Evolutionary conservation across 2,113 vertebrate species (phyloP).

Genomic region (Ageneiosus marmoratus): DNA sequence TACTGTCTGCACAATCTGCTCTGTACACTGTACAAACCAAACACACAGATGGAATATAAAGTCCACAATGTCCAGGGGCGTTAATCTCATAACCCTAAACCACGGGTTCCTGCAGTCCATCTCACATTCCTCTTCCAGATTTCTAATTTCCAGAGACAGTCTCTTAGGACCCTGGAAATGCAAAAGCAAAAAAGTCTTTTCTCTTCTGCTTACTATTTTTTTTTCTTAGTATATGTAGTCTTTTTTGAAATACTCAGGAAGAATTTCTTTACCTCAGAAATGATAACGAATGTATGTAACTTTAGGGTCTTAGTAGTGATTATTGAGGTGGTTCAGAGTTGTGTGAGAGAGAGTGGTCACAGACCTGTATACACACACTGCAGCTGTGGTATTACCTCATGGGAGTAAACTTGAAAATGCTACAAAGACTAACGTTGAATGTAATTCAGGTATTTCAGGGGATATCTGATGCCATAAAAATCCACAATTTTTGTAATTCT

Average conservation of each 20-base stretch:
- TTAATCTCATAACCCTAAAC: conserved; percentile 6
- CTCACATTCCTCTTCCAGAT: conserved; percentile 66
- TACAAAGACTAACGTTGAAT: conserved; percentile 92
- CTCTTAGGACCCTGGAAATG: conserved; percentile 39
- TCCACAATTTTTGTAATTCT: conserved; percentile 76
- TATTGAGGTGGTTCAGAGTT: conserved; percentile 50
- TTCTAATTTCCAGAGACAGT: conserved; percentile 60
- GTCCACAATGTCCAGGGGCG: background rate
- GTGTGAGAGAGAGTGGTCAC: conserved; percentile 61
- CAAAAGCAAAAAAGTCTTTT: conserved; percentile 58
- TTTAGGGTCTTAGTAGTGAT: conserved; percentile 76
- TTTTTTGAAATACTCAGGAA: conserved; percentile 97
- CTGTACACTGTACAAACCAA: conserved; percentile 40
- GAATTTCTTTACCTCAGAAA: conserved; percentile 92
- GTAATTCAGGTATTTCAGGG: conserved; percentile 88
- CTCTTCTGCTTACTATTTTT: conserved; percentile 61
- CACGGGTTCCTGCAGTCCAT: conserved; percentile 31
- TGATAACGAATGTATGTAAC: conserved; percentile 85
- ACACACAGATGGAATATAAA: background rate
- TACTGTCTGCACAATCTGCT: conserved; percentile 41
- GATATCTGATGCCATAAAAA: conserved; percentile 82
- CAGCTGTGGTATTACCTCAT: conserved; percentile 75
- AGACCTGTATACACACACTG: conserved; percentile 65
- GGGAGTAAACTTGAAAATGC: conserved; percentile 87
- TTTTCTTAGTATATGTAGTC: conserved; percentile 81